Conservation (phyloP, 2,797 vertebrate genomes). For the Nannoperca obscura region DNA sequence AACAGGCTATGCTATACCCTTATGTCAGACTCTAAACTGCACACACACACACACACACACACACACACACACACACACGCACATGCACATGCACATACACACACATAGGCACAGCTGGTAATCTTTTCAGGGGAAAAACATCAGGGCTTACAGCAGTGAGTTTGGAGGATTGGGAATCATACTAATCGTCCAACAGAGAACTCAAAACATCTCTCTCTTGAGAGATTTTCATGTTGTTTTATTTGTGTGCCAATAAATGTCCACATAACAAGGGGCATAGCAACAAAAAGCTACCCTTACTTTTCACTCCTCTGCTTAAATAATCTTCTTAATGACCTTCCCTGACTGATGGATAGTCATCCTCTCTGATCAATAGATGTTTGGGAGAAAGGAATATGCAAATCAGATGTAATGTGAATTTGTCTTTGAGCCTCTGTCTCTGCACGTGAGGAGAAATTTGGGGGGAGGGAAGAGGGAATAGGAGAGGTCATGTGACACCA, state of each 20-base stretch:
- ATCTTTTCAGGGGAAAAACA: constrained; percentile 52
- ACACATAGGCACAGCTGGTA: constrained; percentile 20
- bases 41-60: constrained; percentile 8
- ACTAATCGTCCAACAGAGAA: constrained; percentile 1
- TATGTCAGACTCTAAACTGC: constrained; percentile 12
- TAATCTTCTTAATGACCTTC: constrained; percentile 13
- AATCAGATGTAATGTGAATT: constrained; percentile 45
- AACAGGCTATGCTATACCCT: constrained; percentile 43
- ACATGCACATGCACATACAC: constrained; percentile 16
- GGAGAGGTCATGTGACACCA: constrained; percentile 60
- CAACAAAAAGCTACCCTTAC: not conserved
- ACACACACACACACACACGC: constrained; percentile 16
- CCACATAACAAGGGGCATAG: not conserved
- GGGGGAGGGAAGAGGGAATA: constrained; percentile 28
- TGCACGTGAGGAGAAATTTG: constrained; percentile 65
- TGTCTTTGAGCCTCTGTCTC: constrained; percentile 44
- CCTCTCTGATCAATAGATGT: constrained; percentile 47
- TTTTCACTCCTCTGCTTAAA: constrained; percentile 8
- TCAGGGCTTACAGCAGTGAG: constrained; percentile 11
- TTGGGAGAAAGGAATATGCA: not conserved
- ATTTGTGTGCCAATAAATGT: not conserved
- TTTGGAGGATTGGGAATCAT: constrained; percentile 18
- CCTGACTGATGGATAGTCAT: not conserved
- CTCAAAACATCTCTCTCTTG: constrained; percentile 17
- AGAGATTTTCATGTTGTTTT: not conserved